Base-by-base conservation (phyloP, 2,888 invertebrate genomes). In the Calameuta idolon region DNA sequence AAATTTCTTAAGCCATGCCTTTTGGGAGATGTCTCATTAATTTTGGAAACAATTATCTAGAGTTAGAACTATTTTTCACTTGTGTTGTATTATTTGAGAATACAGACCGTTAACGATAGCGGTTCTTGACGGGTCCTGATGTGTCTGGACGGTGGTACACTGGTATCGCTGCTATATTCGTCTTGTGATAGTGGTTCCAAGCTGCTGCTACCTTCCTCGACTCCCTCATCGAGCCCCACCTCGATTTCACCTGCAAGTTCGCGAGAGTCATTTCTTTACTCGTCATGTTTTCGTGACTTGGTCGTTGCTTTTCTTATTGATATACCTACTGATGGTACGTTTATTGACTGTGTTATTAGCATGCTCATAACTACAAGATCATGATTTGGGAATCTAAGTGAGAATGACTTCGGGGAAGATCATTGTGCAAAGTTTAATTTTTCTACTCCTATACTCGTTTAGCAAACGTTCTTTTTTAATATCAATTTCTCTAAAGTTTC, bases 21-120 rank as follows among this genome's bases (percentile, higher is more conserved):
- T 55, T 23, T 23, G 9, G 9, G 9, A 55, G 23, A 55, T 55
- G 15, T 55, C 23, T 55, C 5, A 15, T 55, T 9, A 15, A 23
- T 23, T 55, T 55, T 55, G 9, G 1, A 55, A 23, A 55, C 2
- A 9, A 2, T 55, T 23, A 23, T 55, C 9, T 9, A 55, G 23
- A 55, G 23, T 55, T 55, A 2, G 5, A 23, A 23, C 23, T 55
- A 1, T 15, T 23, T 23, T 9, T 55, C 9, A 23, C 23, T 55
- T 55, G 9, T 55, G 1, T 23, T 23, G 9, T 55, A 55, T 55
- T 2, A 9, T 23, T 82, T 83, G 23, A 55, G 2, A 23, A 23
- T 5, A 23, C 9, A 23, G 85, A 92, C 92, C 87, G 88, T 91
- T 76, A 90, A 87, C 73, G 90, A 91, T 76, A 91, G 79, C 74